A percentile compares a stretch with the other conserved stretches of the same genome.
phyloP scores from a whole-genome alignment of 2,113 vertebrate genomes.

The Albula goreensis region DNA sequence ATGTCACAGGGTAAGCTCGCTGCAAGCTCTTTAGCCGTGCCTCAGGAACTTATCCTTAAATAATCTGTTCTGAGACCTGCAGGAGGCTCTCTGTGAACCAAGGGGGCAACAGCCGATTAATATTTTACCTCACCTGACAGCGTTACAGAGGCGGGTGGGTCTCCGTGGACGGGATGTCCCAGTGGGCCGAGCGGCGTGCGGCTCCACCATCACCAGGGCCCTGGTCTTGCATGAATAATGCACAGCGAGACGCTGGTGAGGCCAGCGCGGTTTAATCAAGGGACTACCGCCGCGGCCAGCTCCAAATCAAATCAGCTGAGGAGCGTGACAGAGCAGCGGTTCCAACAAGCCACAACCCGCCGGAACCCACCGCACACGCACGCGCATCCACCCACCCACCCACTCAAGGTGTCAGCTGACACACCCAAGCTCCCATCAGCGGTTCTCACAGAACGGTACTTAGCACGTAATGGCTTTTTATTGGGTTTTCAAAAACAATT shows the following conservation, averaged over 20 bases:
- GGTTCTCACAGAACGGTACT: neutral
- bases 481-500: neutral
- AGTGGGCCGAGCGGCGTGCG: neutral
- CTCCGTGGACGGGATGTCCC: neutral
- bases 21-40: neutral
- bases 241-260: neutral
- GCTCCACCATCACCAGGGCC: slow-evolving; percentile 2
- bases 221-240: slow-evolving; percentile 1
- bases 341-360: no score
- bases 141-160: neutral
- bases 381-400: neutral
- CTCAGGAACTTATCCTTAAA: neutral
- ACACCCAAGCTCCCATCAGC: neutral
- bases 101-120: neutral
- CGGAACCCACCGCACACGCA: neutral
- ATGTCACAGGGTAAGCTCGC: neutral
- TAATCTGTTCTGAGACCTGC: neutral
- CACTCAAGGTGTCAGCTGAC: neutral
- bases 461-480: neutral
- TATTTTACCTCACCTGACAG: slow-evolving; percentile 3
- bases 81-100: neutral
- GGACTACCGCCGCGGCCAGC: neutral
- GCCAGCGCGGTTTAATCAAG: neutral
- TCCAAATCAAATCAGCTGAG: slow-evolving; percentile 2
- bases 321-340: neutral